Percentiles rank a stretch among this genome's conserved stretches.
phyloP scores from a whole-genome alignment of 2,113 vertebrate species.

The Tylochromis polylepis region DNA sequence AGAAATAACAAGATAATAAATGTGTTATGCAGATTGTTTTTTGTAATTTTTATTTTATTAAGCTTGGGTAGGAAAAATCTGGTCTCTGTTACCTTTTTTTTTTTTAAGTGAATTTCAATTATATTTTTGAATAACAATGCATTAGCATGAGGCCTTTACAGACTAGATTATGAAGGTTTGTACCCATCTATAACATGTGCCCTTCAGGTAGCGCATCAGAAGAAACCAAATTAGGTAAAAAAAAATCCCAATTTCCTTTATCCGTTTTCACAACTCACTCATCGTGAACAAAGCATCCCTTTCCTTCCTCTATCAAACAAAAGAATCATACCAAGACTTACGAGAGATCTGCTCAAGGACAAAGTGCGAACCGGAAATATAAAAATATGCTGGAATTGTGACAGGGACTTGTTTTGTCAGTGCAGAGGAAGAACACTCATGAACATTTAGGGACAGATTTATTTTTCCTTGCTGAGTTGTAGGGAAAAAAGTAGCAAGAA shows the following conservation, averaged over 20 bases:
- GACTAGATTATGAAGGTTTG: not conserved
- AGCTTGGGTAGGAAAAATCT: not conserved
- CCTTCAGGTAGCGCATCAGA: not conserved
- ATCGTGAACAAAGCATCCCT: not conserved
- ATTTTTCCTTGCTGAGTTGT: slow-evolving; percentile 23
- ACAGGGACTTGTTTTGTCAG: not conserved
- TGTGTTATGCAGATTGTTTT: not conserved
- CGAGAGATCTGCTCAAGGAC: not conserved
- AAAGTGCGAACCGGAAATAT: not conserved
- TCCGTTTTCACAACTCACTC: slow-evolving; percentile 4
- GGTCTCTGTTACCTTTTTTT: not conserved
- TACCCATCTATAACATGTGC: not conserved
- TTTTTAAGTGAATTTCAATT: not conserved
- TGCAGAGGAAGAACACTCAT: not conserved
- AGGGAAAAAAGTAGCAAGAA: not conserved
- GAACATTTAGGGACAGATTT: not conserved
- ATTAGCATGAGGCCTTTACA: not conserved
- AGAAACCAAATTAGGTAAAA: not conserved
- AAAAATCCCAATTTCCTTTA: not conserved
- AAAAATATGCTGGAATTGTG: slow-evolving; percentile 1
- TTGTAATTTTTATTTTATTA: not conserved
- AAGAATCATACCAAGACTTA: not conserved
- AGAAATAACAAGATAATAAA: not conserved
- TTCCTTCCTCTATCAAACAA: slow-evolving; percentile 15
- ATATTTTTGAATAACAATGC: not conserved